Conservation (phyloP, 53 echinoderm and acorn worm species). For the Patiria pectinifera region DNA sequence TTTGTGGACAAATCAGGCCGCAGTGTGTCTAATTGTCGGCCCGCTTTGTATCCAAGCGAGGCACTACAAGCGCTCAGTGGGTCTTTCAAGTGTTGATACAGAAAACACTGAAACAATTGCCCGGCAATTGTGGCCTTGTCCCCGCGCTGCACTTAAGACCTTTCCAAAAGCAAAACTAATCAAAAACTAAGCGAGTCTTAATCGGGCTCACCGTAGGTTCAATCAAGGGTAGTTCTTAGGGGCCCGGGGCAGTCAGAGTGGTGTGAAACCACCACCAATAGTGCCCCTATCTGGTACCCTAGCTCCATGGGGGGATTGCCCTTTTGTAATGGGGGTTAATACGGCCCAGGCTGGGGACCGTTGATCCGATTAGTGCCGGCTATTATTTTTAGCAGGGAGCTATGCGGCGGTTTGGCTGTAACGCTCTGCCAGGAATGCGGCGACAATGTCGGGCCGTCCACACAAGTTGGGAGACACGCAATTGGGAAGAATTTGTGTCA, state of each 20-base stretch:
- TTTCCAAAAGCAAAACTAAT: not conserved
- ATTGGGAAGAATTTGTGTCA: constrained; percentile 35
- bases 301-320: not conserved
- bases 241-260: constrained; percentile 9
- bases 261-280: not conserved
- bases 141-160: constrained; percentile 21
- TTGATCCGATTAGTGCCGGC: constrained; percentile 39
- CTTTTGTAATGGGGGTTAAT: constrained; percentile 38
- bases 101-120: constrained; percentile 43
- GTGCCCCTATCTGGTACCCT: constrained; percentile 9
- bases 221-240: not conserved
- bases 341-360: not conserved
- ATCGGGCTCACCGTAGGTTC: constrained; percentile 9
- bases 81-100: constrained; percentile 49
- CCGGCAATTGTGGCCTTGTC: constrained; percentile 22
- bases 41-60: not conserved
- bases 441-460: not conserved
- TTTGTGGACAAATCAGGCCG: not conserved
- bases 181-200: not conserved
- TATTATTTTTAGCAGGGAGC: constrained; percentile 49
- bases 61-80: not conserved
- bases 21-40: not conserved
- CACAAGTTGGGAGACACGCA: not conserved
- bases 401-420: constrained; percentile 16
- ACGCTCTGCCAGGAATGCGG: constrained; percentile 45